Evolutionary conservation across 2,797 vertebrate species (phyloP).

Genomic region (Halcyon badia): DNA sequence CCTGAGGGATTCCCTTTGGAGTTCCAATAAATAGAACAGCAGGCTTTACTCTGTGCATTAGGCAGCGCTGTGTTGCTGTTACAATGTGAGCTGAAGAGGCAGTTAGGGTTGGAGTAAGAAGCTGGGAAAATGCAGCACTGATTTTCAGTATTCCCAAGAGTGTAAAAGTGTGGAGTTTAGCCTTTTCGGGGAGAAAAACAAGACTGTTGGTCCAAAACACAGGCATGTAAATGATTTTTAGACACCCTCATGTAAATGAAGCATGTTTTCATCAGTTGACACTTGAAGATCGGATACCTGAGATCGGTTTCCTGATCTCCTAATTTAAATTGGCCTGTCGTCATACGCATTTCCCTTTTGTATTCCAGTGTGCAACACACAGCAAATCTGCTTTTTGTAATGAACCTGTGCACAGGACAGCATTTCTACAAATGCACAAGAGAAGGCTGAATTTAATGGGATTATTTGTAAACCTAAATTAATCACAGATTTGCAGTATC

Average conservation of each 20-base stretch:
- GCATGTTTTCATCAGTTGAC: background rate
- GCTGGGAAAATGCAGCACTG: background rate
- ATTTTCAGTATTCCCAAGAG: background rate
- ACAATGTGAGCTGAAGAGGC: background rate
- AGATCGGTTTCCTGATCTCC: background rate
- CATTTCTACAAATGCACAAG: background rate
- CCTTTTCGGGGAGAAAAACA: background rate
- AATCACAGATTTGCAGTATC: background rate
- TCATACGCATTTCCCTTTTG: background rate
- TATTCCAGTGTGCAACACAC: background rate
- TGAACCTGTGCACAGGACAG: fast-evolving
- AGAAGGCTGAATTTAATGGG: background rate
- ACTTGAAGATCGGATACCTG: background rate
- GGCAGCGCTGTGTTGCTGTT: background rate
- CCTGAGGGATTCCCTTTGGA: conserved; percentile 71
- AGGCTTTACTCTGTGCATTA: background rate
- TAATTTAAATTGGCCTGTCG: background rate
- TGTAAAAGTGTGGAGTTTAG: background rate
- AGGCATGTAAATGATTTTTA: background rate
- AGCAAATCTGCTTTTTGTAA: background rate
- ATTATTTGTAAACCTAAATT: background rate
- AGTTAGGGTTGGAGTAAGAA: background rate
- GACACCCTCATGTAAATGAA: background rate
- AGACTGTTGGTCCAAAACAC: background rate
- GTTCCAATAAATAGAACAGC: conserved; percentile 20